Base-by-base conservation (phyloP, 1,140 invertebrate species). In the Halesus radiatus region DNA sequence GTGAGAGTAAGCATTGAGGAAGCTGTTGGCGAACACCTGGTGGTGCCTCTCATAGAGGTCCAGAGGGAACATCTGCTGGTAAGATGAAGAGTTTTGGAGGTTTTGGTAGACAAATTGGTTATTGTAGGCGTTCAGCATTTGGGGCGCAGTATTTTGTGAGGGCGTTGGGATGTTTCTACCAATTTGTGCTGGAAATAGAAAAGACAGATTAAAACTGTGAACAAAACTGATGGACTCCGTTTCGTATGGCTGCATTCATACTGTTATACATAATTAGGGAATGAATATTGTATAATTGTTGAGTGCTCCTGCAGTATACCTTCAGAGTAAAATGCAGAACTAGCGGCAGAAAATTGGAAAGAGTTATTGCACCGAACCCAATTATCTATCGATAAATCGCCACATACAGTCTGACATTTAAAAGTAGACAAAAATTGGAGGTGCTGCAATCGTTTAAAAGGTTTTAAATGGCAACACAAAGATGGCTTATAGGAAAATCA, bases 11-110 rank as follows among this genome's bases (percentile, higher is more conserved):
- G 77, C 53, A 15, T 76, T 79, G 13, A 83, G 52, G 45, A 83
- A 81, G 20, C 74, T 81, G 56, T 62, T 77, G 54, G 82, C 82
- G 8, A 83, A 45, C 3, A 78, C 77, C 62, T 83, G 82, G 29
- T 83, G 81, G 60, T 80, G 79, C n/a, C 79, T 72, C 15, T 68
- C 77, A 56, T 83, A 83, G 5, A 81, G 75, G 10, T 83, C 81
- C 45, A 83, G 62, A 6, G 82, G 80, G 15, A 83, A 79, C 50
- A 81, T 73, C 26, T 77, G 73, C 68, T 79, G 82, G 62, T 76
- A 83, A 56, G 37, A 70, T 0, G 72, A 20, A 0, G 72, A 26
- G 32, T n/a, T 52, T 15, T 74, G 79, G n/a, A 80, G 23, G 64
- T 83, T 83, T 54, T 83, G 82, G 54, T 81, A 83, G 16, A 79